Base-by-base conservation (phyloP, 2,797 vertebrate species). In the Phataginus tricuspis region DNA sequence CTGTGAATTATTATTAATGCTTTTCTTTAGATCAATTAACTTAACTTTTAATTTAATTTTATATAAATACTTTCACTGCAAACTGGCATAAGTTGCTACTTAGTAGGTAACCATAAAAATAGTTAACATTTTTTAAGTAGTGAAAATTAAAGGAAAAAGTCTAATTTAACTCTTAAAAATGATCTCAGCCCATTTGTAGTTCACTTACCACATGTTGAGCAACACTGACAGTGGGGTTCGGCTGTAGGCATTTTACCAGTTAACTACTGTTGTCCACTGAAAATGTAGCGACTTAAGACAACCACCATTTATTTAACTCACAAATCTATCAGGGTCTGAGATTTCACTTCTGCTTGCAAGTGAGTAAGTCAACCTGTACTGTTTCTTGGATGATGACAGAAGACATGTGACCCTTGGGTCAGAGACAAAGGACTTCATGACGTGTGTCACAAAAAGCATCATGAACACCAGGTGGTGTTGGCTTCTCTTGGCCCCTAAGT, bases 1-100 rank as follows among this genome's bases (percentile, higher is more conserved):
- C 11, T 25, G 69, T 91, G 64, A 91, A 68, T 88, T 57, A 77
- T 69, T n/a, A 4, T 74, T 75, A 88, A 55, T 78, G 39, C 7
- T 87, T 93, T 91, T 66, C 57, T 86, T 82, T 59, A 51, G 45
- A 10, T 55, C 13, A 71, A 37, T 82, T 68, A 5, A 37, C 37
- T 37, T 37, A n/a, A 63, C 21, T 61, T 95, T 94, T 89, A 74
- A 42, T 63, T 63, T 29, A 69, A 64, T 61, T 79, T 93, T 84
- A 68, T 15, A 13, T 61, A 77, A 45, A 4, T 80, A 13, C 9
- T 59, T 14, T 34, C 78, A 89, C 55, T 85, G 29, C 53, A 90
- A 93, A 84, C 2, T 42, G 64, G 8, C 13, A 68, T 78, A 42
- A 71, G 16, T 68, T 69, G 49, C 14, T 89, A 11, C 61, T 80